phyloP scores from a whole-genome alignment of 2,113 vertebrate genomes.

The Pelecanoides urinatrix region DNA sequence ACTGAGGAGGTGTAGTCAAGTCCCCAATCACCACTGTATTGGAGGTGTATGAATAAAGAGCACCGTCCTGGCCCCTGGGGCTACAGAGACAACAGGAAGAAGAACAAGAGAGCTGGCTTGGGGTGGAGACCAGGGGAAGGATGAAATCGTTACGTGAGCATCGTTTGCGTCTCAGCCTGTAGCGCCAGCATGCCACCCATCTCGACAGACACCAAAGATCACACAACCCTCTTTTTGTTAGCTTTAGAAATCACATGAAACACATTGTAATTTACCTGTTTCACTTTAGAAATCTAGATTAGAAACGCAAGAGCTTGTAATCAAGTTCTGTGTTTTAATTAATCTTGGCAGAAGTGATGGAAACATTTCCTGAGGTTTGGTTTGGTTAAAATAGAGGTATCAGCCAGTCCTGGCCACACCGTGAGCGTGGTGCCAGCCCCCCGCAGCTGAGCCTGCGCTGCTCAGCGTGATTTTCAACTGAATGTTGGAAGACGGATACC shows the following conservation, averaged over 20 bases:
- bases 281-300: not conserved
- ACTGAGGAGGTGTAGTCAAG: not conserved
- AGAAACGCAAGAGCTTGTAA: not conserved
- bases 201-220: not conserved
- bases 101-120: not conserved
- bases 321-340: not conserved
- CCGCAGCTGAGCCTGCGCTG: not conserved
- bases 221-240: not conserved
- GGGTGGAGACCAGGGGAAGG: not conserved
- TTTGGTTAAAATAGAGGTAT: not conserved
- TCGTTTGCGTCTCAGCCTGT: not conserved
- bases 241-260: not conserved
- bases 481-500: not conserved
- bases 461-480: accelerated
- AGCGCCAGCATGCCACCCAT: not conserved
- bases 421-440: not conserved
- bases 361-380: not conserved
- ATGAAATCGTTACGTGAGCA: not conserved
- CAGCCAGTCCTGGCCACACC: not conserved
- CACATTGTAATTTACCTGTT: not conserved
- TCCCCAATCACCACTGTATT: not conserved
- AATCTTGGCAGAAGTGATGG: not conserved
- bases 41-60: not conserved
- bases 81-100: not conserved
- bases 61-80: not conserved